A percentile compares a stretch with the other conserved stretches of the same genome.
Evolutionary conservation across 2,113 vertebrate species (phyloP).

Genomic region (Numenius arquata): DNA sequence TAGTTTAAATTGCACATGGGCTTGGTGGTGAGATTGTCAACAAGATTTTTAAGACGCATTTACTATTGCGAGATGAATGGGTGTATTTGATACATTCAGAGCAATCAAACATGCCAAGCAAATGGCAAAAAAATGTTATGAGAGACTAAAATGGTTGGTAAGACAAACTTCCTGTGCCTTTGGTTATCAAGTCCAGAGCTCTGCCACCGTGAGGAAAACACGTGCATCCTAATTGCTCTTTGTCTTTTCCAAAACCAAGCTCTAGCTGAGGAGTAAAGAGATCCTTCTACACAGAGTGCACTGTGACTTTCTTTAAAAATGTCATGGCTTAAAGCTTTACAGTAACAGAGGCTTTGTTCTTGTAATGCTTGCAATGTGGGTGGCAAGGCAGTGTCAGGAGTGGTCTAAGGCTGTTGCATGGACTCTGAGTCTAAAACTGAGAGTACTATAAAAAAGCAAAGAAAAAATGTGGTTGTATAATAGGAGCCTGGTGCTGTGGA

Average conservation of each 20-base stretch:
- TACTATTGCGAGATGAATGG: not conserved
- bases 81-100: not conserved
- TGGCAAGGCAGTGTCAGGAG: constrained; percentile 43
- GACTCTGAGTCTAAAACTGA: not conserved
- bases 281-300: not conserved
- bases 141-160: not conserved
- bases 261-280: not conserved
- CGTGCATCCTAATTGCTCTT: not conserved
- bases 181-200: not conserved
- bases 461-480: constrained; percentile 38
- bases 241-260: not conserved
- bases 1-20: not conserved
- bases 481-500: not conserved
- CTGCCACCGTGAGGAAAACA: not conserved
- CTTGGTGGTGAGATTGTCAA: constrained; percentile 15
- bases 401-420: not conserved
- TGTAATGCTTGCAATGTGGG: constrained; percentile 26
- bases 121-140: not conserved
- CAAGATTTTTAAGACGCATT: constrained; percentile 10
- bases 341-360: constrained; percentile 54
- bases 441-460: constrained; percentile 9
- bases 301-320: not conserved
- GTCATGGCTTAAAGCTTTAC: not conserved
- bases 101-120: not conserved
- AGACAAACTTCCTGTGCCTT: not conserved